Conservation (phyloP, 2,113 vertebrate genomes). For the Gymnarchus niloticus region DNA sequence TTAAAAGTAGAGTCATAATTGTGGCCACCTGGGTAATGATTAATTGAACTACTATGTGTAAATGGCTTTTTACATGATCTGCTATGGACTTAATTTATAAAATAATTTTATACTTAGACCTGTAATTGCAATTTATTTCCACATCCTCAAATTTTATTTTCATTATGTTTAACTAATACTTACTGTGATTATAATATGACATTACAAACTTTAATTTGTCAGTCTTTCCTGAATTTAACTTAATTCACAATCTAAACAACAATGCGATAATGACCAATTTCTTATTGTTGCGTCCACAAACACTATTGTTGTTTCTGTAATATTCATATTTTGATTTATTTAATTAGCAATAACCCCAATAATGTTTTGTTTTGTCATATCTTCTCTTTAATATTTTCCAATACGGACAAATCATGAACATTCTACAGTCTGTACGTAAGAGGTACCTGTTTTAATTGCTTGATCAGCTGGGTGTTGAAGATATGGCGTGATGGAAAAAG, state of each 20-base stretch:
- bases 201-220: neutral
- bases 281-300: neutral
- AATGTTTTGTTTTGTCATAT: too few species aligned
- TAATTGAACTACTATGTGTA: too few species aligned
- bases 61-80: neutral
- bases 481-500: neutral
- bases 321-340: too few species aligned
- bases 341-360: too few species aligned
- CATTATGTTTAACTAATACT: neutral
- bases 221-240: neutral
- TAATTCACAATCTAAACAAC: neutral
- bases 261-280: neutral
- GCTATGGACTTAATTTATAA: too few species aligned
- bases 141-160: neutral
- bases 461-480: too few species aligned
- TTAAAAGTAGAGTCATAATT: too few species aligned
- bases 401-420: too few species aligned
- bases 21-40: too few species aligned
- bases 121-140: neutral
- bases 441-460: too few species aligned
- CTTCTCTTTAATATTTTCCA: too few species aligned
- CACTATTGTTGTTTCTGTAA: neutral
- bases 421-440: too few species aligned
- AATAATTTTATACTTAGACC: neutral
- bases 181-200: neutral